A percentile compares a stretch with the other conserved stretches of the same genome.
phyloP scores from a whole-genome alignment of 2,113 vertebrate genomes.

The Cebidichthys violaceus region DNA sequence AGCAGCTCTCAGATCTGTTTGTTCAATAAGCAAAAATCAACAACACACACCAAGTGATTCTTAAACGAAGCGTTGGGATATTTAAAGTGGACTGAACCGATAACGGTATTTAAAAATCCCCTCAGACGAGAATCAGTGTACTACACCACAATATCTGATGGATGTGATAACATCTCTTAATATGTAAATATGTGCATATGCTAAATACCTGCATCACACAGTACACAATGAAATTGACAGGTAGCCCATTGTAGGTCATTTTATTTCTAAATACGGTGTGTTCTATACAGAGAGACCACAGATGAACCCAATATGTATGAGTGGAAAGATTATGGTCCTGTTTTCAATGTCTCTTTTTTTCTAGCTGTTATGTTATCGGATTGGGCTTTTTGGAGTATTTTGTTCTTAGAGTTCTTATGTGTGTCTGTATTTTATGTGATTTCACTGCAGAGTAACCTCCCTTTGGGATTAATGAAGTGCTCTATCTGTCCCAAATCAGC shows the following conservation, averaged over 20 bases:
- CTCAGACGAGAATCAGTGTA: background rate
- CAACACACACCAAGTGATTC: constrained; percentile 2
- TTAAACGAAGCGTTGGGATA: background rate
- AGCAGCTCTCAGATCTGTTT: constrained; percentile 21
- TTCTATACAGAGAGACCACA: too few species aligned
- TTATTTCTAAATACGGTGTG: background rate
- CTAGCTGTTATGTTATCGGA: background rate
- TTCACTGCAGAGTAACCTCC: background rate
- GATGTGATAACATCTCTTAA: background rate
- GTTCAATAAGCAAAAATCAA: background rate
- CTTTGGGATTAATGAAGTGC: background rate
- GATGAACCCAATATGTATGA: too few species aligned
- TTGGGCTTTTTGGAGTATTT: background rate
- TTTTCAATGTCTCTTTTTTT: background rate
- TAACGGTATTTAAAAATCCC: background rate
- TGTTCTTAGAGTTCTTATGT: background rate
- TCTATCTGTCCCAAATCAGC: background rate
- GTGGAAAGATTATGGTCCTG: too few species aligned
- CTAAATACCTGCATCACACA: background rate
- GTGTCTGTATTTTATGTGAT: background rate
- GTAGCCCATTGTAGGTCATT: background rate
- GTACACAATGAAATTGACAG: background rate
- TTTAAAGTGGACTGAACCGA: background rate
- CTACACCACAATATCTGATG: background rate
- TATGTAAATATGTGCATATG: too few species aligned